Percentiles rank a stretch among this genome's conserved stretches.
Evolutionary conservation across 2,888 invertebrate genomes (phyloP).

Genomic region (Stenichneumon culpator): DNA sequence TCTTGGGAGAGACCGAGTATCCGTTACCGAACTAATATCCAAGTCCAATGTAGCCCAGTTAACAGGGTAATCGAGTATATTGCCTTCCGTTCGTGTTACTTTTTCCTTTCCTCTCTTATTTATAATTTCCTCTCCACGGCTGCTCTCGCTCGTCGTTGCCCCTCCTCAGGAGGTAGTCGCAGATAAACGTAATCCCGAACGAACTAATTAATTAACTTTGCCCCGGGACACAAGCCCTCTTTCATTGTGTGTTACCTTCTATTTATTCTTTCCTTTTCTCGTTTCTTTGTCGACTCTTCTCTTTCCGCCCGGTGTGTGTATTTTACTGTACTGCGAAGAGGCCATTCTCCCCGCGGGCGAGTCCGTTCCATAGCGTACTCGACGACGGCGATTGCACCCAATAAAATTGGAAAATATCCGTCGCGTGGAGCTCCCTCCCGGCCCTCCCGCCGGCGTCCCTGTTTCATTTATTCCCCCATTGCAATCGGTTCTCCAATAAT

Average conservation of each 20-base stretch:
- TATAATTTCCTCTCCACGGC: background rate
- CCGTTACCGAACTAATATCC: conserved; percentile 13
- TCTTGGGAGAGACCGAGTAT: background rate
- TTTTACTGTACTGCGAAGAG: conserved; percentile 23
- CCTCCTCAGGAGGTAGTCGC: conserved; percentile 34
- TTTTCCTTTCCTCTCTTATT: background rate
- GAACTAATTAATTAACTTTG: conserved; percentile 63
- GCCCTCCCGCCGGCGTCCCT: conserved; percentile 26
- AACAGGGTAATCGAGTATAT: conserved; percentile 21
- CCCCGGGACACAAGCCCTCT: conserved; percentile 11
- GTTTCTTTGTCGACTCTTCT: background rate
- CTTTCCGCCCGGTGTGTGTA: conserved; percentile 23
- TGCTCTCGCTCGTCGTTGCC: conserved; percentile 1
- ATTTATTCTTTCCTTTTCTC: background rate
- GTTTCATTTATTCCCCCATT: conserved; percentile 62
- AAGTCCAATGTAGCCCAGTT: conserved; percentile 8
- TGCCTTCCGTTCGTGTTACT: conserved; percentile 7
- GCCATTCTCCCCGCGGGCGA: background rate
- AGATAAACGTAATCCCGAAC: conserved; percentile 53
- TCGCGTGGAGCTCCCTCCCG: conserved; percentile 39
- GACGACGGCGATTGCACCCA: conserved; percentile 65
- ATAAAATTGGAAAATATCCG: conserved; percentile 71
- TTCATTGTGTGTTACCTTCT: conserved; percentile 13
- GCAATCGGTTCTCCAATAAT: conserved; percentile 67
- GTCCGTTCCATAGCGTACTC: conserved; percentile 29